Conservation (phyloP, 2,113 vertebrate genomes). For the Falco punctatus region DNA sequence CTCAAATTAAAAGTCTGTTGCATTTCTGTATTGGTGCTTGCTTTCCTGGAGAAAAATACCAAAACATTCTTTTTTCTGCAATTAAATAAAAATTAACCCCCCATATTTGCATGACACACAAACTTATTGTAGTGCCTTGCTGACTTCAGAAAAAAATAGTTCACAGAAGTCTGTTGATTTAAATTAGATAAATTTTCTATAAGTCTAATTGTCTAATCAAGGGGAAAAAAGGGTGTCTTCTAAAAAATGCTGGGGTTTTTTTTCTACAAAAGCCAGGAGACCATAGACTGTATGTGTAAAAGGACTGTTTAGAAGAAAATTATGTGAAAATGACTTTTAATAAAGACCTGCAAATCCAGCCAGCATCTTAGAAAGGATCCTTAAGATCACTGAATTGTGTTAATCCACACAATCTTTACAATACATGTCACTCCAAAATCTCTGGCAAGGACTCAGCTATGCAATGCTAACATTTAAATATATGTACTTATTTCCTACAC, state of each 20-base stretch:
- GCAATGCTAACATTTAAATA: neutral
- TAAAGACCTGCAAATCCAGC: neutral
- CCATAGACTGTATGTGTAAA: neutral
- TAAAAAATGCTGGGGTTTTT: neutral
- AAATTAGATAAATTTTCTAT: neutral
- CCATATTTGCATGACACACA: neutral
- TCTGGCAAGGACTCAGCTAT: neutral
- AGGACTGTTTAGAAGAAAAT: neutral
- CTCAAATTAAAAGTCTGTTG: constrained; percentile 1
- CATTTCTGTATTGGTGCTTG: neutral
- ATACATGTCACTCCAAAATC: neutral
- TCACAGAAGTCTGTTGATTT: neutral
- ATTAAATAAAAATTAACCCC: neutral
- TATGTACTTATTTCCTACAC: neutral
- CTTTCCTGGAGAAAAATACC: neutral
- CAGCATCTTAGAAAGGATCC: neutral
- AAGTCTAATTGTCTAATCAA: neutral
- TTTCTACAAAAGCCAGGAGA: neutral
- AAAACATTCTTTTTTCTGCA: neutral
- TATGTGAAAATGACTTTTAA: neutral
- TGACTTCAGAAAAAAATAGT: neutral
- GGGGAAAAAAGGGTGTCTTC: neutral
- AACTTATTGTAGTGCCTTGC: neutral
- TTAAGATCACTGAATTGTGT: neutral
- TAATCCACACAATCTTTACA: neutral